phyloP scores from a whole-genome alignment of 2,888 invertebrate genomes.

The Cataglyphis cursor region DNA sequence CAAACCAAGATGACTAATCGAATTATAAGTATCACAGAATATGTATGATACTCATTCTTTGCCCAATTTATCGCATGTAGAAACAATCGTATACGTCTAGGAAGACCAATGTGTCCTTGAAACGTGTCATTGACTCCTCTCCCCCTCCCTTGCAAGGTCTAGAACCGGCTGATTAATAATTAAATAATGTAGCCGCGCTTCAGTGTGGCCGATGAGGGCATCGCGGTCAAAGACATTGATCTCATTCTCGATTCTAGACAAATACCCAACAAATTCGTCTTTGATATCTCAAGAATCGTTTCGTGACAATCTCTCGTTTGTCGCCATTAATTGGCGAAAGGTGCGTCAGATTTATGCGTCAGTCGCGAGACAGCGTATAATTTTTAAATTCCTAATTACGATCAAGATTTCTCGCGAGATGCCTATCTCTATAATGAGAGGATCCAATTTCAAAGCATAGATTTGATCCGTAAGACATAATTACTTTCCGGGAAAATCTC shows the following conservation, averaged over 20 bases:
- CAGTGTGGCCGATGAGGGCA: slow-evolving; percentile 53
- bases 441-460: slow-evolving; percentile 9
- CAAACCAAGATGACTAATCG: slow-evolving; percentile 35
- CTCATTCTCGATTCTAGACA: slow-evolving; percentile 69
- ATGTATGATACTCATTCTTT: slow-evolving; percentile 5
- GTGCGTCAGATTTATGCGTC: slow-evolving; percentile 36
- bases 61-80: background rate
- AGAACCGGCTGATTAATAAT: slow-evolving; percentile 77
- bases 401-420: slow-evolving; percentile 1
- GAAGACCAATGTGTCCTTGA: slow-evolving; percentile 61
- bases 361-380: background rate
- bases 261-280: slow-evolving; percentile 67
- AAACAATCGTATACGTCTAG: background rate
- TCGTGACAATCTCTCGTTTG: slow-evolving; percentile 37
- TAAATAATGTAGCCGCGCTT: slow-evolving; percentile 65
- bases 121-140: slow-evolving; percentile 76
- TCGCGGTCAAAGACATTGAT: slow-evolving; percentile 75
- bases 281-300: background rate
- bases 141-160: slow-evolving; percentile 56
- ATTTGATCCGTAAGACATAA: background rate
- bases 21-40: slow-evolving; percentile 2
- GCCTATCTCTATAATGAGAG: background rate
- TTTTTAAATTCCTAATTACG: slow-evolving; percentile 7
- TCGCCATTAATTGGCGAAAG: background rate
- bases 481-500: background rate